Conservation (phyloP, 2,797 vertebrate genomes). For the Rhabdomys pumilio region DNA sequence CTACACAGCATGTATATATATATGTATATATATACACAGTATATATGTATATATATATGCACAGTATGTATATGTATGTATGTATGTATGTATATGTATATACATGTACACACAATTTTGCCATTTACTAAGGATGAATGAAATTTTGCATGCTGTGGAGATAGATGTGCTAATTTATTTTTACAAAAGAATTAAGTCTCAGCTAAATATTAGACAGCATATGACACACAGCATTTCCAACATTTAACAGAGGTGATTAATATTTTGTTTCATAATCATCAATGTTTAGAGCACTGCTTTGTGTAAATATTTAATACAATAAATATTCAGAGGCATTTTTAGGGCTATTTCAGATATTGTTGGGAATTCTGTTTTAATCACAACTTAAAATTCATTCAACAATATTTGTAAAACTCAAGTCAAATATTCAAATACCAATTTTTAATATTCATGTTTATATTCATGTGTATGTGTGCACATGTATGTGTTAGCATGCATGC, state of each 20-base stretch:
- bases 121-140: neutral
- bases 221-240: neutral
- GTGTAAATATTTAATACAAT: neutral
- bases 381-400: neutral
- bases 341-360: neutral
- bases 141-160: neutral
- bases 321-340: neutral
- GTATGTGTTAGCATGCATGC: neutral
- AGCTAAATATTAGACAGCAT: neutral
- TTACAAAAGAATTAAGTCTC: neutral
- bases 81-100: neutral
- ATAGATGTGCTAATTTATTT: neutral
- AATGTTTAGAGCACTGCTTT: neutral
- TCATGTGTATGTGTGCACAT: neutral
- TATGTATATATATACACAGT: too few species aligned
- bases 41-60: neutral
- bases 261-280: slow-evolving; percentile 6
- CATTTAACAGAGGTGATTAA: neutral
- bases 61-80: neutral
- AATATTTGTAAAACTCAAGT: neutral
- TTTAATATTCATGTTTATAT: neutral
- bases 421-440: neutral
- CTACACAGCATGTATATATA: neutral
- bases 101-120: neutral
- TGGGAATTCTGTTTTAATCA: neutral